These are phyloP conservation scores for Channa argus DNA, from an alignment of 2,113 vertebrate genomes.

Conservation along the genomic window DNA sequence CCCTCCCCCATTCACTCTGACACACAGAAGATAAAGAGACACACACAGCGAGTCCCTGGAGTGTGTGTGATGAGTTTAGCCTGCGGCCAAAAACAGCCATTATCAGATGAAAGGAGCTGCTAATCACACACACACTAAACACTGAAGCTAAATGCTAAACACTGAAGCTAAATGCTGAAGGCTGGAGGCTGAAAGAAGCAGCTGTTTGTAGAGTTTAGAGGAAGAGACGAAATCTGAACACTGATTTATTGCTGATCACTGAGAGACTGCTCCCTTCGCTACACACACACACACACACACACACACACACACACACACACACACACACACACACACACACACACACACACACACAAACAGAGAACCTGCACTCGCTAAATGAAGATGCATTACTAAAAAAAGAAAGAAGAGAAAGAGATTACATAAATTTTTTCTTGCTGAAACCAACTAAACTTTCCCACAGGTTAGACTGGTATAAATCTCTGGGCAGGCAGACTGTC, in stretches of 20 bases:
- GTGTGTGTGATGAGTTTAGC: constrained; percentile 61
- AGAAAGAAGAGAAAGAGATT: too few species aligned
- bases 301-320: constrained; percentile 6
- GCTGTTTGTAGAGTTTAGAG: constrained; percentile 64
- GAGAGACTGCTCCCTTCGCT: neutral
- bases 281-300: neutral
- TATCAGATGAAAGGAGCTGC: constrained; percentile 71
- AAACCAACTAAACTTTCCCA: too few species aligned
- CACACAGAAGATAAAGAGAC: constrained; percentile 26
- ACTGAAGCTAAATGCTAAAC: constrained; percentile 60
- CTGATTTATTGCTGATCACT: constrained; percentile 27
- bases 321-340: neutral
- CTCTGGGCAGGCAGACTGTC: too few species aligned
- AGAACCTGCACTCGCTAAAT: too few species aligned
- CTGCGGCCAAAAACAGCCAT: constrained; percentile 72
- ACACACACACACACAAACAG: neutral
- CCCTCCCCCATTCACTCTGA: constrained; percentile 8
- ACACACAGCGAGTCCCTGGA: constrained; percentile 4
- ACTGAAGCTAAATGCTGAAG: constrained; percentile 70
- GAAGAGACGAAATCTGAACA: constrained; percentile 18
- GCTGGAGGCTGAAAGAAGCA: constrained; percentile 61
- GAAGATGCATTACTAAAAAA: too few species aligned
- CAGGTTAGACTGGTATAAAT: too few species aligned
- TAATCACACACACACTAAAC: constrained; percentile 44
- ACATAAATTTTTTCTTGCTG: too few species aligned